Percentiles rank a stretch among this genome's conserved stretches.
Conservation (phyloP, 2,113 vertebrate genomes). For the Baryphthengus martii region DNA sequence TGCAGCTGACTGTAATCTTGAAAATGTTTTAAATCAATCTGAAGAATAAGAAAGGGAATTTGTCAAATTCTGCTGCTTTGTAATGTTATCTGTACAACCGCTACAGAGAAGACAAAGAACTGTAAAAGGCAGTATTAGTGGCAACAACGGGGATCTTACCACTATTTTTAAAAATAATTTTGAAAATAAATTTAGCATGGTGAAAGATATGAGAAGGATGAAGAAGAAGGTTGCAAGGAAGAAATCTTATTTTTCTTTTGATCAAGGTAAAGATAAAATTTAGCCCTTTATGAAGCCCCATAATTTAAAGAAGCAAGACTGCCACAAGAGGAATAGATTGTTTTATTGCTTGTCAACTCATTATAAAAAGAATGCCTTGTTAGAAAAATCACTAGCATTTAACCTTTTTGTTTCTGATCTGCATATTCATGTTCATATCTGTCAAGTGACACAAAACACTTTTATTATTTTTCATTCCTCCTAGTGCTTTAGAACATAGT, state of each 20-base stretch:
- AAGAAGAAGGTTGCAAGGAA: neutral
- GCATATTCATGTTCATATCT: neutral
- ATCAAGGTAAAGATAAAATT: neutral
- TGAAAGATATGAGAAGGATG: neutral
- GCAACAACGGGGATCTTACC: neutral
- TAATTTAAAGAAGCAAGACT: neutral
- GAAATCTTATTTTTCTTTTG: neutral
- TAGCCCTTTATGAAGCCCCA: neutral
- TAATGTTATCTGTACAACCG: neutral
- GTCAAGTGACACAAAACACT: neutral
- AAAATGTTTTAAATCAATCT: neutral
- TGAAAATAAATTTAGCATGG: neutral
- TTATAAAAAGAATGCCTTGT: neutral
- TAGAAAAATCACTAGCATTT: neutral
- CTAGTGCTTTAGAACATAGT: neutral
- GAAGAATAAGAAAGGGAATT: neutral
- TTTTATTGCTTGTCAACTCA: neutral
- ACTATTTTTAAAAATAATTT: neutral
- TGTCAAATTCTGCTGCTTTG: neutral
- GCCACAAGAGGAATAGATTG: neutral
- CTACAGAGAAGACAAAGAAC: neutral
- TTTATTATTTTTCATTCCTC: neutral
- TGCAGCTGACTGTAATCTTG: neutral
- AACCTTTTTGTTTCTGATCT: neutral
- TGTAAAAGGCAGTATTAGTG: neutral